Conservation (phyloP, 1,140 invertebrate species). For the Amyelois transitella region DNA sequence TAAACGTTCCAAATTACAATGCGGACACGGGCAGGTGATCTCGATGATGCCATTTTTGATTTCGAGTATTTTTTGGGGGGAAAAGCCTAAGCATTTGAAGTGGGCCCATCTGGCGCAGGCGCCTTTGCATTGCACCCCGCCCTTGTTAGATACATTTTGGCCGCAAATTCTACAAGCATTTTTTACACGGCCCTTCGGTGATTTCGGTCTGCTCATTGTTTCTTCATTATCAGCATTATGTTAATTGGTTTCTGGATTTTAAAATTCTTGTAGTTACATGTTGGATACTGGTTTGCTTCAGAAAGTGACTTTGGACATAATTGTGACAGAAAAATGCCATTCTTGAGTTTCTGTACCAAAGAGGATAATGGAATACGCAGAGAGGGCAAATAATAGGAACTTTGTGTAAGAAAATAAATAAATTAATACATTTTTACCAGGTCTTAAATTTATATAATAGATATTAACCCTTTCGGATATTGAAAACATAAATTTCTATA, state of each 20-base stretch:
- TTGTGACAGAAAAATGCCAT: neutral
- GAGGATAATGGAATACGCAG: neutral
- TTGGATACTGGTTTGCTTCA: neutral
- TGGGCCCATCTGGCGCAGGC: slow-evolving; percentile 57
- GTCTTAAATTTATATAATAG: neutral
- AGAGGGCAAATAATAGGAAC: neutral
- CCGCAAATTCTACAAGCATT: slow-evolving; percentile 56
- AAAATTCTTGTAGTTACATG: neutral
- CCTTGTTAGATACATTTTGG: slow-evolving; percentile 32
- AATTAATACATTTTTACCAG: neutral
- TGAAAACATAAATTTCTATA: too few relatives aligned
- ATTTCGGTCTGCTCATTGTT: neutral
- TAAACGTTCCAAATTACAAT: slow-evolving; percentile 25
- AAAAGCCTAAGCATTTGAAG: slow-evolving; percentile 49
- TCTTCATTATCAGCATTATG: neutral
- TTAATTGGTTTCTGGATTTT: neutral
- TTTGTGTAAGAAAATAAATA: neutral
- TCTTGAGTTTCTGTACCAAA: neutral
- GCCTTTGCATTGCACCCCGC: slow-evolving; percentile 48
- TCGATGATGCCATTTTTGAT: slow-evolving; percentile 42
- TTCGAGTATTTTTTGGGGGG: slow-evolving; percentile 46
- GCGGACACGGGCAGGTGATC: slow-evolving; percentile 49
- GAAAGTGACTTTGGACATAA: neutral
- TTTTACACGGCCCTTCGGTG: slow-evolving; percentile 18
- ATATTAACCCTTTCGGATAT: too few relatives aligned